Percentiles rank a stretch among this genome's conserved stretches.
phyloP scores from a whole-genome alignment of 1,140 invertebrate species.

The Scaptomyza graminum region DNA sequence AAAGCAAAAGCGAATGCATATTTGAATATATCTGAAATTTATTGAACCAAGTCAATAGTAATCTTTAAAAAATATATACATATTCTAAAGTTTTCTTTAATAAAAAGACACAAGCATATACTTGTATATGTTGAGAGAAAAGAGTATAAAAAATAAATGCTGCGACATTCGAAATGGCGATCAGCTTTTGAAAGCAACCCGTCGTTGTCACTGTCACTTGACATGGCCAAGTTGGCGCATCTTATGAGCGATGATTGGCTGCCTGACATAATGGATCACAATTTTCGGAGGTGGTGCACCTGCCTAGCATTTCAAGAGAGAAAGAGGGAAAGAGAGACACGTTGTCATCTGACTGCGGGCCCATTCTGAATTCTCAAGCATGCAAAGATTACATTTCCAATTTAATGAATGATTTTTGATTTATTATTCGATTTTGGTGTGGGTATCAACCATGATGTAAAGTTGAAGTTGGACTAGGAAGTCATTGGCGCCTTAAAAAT shows the following conservation, averaged over 20 bases:
- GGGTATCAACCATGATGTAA: not conserved
- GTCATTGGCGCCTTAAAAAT: not conserved
- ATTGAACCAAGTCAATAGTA: not conserved
- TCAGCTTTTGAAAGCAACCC: slow-evolving; percentile 54
- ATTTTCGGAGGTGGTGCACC: slow-evolving; percentile 12
- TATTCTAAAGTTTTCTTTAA: too few relatives aligned
- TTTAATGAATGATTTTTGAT: slow-evolving; percentile 74
- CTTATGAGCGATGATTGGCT: slow-evolving; percentile 77
- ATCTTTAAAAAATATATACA: too few relatives aligned
- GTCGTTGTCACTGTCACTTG: slow-evolving; percentile 77
- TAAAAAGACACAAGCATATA: too few relatives aligned
- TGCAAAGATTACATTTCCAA: slow-evolving; percentile 56
- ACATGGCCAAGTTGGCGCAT: slow-evolving; percentile 71
- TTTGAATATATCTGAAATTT: too few relatives aligned
- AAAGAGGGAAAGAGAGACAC: too few relatives aligned
- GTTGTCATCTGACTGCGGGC: slow-evolving; percentile 13
- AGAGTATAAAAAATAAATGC: too few relatives aligned
- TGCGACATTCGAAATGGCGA: slow-evolving; percentile 39
- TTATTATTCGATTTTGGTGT: slow-evolving; percentile 45
- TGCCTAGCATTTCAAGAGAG: not conserved
- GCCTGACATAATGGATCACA: slow-evolving; percentile 65
- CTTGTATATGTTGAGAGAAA: too few relatives aligned
- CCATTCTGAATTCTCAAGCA: slow-evolving; percentile 44
- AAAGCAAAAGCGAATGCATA: too few relatives aligned
- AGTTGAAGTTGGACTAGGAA: slow-evolving; percentile 11